These are phyloP conservation scores for Monopis laevigella DNA, from an alignment of 2,888 invertebrate genomes.

Conservation along the genomic window DNA sequence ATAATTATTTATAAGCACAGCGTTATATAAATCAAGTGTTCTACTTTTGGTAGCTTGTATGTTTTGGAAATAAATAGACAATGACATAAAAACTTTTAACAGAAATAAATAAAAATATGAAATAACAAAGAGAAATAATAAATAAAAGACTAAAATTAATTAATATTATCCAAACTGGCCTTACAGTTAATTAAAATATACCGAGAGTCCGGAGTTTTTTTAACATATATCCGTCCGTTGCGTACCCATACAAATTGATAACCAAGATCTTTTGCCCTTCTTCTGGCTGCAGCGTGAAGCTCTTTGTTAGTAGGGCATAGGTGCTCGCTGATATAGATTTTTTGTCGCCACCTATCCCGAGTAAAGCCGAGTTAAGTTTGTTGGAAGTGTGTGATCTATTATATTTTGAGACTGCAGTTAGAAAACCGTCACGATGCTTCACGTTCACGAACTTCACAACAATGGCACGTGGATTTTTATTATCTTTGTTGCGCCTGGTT, in stretches of 20 bases:
- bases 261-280: constrained; percentile 16
- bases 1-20: too few species aligned
- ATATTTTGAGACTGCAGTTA: constrained; percentile 14
- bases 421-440: constrained; percentile 2
- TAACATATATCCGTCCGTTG: constrained; percentile 19
- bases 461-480: constrained; percentile 7
- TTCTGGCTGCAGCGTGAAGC: constrained; percentile 19
- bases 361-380: constrained; percentile 17
- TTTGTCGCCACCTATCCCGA: constrained; percentile 15
- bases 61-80: too few species aligned
- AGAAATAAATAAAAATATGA: too few species aligned
- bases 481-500: constrained; percentile 3
- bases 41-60: too few species aligned
- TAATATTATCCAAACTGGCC: too few species aligned
- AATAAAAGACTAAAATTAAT: too few species aligned
- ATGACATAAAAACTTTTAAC: too few species aligned
- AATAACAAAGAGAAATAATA: too few species aligned
- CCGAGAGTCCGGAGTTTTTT: too few species aligned
- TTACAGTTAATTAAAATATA: too few species aligned
- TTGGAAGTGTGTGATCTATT: constrained; percentile 16
- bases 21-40: too few species aligned
- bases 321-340: constrained; percentile 21
- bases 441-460: constrained; percentile 8
- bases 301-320: constrained; percentile 20
- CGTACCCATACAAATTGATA: constrained; percentile 19